phyloP scores from a whole-genome alignment of 2,113 vertebrate genomes.

The Cephalopterus ornatus region DNA sequence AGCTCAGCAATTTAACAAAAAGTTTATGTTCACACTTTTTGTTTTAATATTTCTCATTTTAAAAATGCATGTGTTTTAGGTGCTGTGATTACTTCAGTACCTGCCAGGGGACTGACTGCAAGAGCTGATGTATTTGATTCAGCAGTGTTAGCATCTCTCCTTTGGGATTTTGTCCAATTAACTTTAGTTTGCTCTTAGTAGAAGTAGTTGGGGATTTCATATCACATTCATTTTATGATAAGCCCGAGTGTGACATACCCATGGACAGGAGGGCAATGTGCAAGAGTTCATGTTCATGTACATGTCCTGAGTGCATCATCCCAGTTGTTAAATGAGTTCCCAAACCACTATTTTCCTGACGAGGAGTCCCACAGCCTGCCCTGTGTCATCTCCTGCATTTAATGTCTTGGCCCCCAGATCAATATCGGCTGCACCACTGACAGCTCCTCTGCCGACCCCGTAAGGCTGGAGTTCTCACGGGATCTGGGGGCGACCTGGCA shows the following conservation, averaged over 20 bases:
- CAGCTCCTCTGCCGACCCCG: slow-evolving; percentile 86
- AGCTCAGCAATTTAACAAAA: background rate
- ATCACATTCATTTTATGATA: background rate
- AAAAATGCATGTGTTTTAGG: background rate
- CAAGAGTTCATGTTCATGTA: background rate
- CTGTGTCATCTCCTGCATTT: background rate
- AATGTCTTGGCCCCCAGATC: slow-evolving; percentile 76
- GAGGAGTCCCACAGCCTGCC: background rate
- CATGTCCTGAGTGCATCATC: background rate
- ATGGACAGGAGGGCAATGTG: background rate
- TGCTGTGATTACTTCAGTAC: background rate
- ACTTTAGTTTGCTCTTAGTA: background rate
- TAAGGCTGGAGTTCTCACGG: slow-evolving; percentile 91
- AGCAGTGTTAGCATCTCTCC: background rate
- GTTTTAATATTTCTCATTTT: background rate
- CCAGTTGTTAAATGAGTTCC: background rate
- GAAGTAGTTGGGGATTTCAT: background rate
- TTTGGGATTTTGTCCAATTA: background rate
- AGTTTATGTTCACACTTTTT: background rate
- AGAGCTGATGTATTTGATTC: background rate
- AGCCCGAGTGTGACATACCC: background rate
- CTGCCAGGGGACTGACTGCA: background rate
- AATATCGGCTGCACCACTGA: slow-evolving; percentile 94
- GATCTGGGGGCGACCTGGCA: slow-evolving; percentile 97
- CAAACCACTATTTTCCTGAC: background rate